These are phyloP conservation scores for Stichodactyla helianthus DNA, from an alignment of 64 coral and sea anemone genomes.

Conservation along the genomic window DNA sequence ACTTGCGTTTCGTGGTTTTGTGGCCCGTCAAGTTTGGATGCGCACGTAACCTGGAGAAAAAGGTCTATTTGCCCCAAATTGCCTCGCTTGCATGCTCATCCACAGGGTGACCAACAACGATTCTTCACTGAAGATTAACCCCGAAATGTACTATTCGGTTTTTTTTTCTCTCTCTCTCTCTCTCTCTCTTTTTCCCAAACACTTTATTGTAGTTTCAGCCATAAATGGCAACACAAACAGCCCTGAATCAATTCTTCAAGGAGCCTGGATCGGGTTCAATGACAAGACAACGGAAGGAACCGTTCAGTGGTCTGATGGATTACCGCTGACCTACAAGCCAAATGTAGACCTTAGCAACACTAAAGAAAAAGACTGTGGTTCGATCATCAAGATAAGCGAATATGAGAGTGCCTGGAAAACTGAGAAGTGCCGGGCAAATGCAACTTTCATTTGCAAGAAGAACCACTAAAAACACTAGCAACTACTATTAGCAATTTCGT, in stretches of 20 bases:
- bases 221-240: not conserved
- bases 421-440: not conserved
- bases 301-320: not conserved
- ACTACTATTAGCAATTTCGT: no score
- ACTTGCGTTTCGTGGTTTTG: no score
- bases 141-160: no score
- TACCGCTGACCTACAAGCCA: slow-evolving; percentile 22
- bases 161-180: no score
- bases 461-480: not conserved
- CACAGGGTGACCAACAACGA: no score
- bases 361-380: not conserved
- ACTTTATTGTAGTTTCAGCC: not conserved
- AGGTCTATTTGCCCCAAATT: no score
- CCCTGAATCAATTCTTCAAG: not conserved
- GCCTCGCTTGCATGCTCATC: no score
- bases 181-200: no score
- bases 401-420: not conserved
- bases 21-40: no score
- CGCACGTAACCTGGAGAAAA: no score
- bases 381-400: not conserved
- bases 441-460: not conserved
- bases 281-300: not conserved
- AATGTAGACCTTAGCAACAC: not conserved
- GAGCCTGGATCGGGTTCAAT: slow-evolving; percentile 9
- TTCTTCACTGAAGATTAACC: no score